Evolutionary conservation across 1,140 invertebrate species (phyloP), one percentile per base, ranked within the genome.

Genomic region (Apolygus lucorum): DNA sequence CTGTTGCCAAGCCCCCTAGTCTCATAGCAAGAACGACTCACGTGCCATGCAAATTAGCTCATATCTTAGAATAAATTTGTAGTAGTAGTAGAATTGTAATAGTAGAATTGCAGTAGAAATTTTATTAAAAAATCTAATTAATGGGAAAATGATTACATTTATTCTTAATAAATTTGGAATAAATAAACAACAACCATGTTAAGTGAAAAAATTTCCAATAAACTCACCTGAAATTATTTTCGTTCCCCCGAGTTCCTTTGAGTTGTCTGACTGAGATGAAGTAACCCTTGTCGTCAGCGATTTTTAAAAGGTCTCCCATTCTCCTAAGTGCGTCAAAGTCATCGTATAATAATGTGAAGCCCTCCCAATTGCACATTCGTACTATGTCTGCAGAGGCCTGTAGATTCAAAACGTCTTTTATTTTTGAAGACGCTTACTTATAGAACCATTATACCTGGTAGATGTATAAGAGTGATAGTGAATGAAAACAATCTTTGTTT

Each of bases 311-410:
- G 70, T 87, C 85, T 71, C 88, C 86, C n/a, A 95, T 80, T 62
- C 88, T 84, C 25, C 90, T 81, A 26, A 98, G 81, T 79, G 91
- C 86, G 72, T 92, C 88, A 72, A 88, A 84, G 74, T 83, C 81
- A 74, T 96, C 92, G 77, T 96, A 97, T 27, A 98, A 81, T 49
- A 97, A 86, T 8, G 91, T 93, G 74, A 95, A 95, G 1, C 82
- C 83, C 76, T 87, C 86, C 95, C 95, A 97, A 54, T 88, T 83
- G 76, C 86, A 87, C 21, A 86, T 81, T 69, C 81, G 81, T 0
- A 96, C 85, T 52, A 96, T 78, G 76, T 92, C 88, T 63, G 86
- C 81, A 72, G 90, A 89, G 2, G 88, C 83, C 83, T 85, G 78
- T 42, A 42, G 34, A 42, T 8, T 42, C 34, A 17, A 42, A 42